Evolutionary conservation across 2,888 invertebrate genomes (phyloP), one percentile per base, ranked within the genome.

Genomic region (Stegana nigrithorax): DNA sequence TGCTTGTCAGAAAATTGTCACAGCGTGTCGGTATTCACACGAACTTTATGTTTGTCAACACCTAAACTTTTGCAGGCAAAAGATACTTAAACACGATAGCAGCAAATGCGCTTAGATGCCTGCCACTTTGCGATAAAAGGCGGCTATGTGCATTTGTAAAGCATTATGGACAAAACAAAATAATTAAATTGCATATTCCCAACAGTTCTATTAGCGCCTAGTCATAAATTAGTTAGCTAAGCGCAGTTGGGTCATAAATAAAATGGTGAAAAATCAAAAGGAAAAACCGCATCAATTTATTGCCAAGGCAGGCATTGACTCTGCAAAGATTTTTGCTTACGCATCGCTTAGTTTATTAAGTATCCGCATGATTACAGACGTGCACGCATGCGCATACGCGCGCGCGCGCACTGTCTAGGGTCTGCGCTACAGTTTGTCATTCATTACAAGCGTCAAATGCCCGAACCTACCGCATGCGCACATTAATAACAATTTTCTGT

Each of bases 11-110:
- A 71, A 77, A 78, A 74, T 78, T 78, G 77, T 77, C 80, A 72
- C 75, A 80, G 67, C 77, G 75, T 81, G 79, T 80, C 75, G 80
- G 81, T 72, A 80, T 80, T 80, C 81, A 80, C 80, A 80, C 80
- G 80, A 81, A 81, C 75, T 81, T 75, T 79, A 73, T 81, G 80
- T 80, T 78, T 71, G 70, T 67, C 78, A 78, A 77, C 80, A 81
- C 80, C 80, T 81, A 59, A 56, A 8, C 65, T 39, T n/a, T n/a
- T n/a, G n/a, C n/a, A n/a, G n/a, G n/a, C n/a, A n/a, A n/a, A n/a
- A n/a, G n/a, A n/a, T n/a, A n/a, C n/a, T n/a, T n/a, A n/a, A n/a
- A n/a, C n/a, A n/a, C n/a, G n/a, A n/a, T n/a, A n/a, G n/a, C n/a
- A n/a, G n/a, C n/a, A n/a, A n/a, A n/a, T n/a, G n/a, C n/a, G n/a